phyloP scores from a whole-genome alignment of 2,888 invertebrate genomes.

The Spodoptera exigua region DNA sequence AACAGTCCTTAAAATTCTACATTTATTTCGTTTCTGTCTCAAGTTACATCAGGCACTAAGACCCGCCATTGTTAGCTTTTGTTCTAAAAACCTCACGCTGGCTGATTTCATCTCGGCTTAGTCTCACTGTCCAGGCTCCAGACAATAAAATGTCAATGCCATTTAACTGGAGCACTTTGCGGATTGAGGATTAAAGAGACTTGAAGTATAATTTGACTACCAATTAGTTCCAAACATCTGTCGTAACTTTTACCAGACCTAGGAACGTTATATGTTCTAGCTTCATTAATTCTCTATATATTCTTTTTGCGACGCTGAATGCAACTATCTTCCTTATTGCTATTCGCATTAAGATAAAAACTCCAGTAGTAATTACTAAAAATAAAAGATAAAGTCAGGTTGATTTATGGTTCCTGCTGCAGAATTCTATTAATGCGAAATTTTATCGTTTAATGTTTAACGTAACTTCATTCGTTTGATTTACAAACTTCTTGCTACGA shows the following conservation, averaged over 20 bases:
- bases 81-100: conserved; percentile 41
- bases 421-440: conserved; percentile 15
- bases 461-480: neutral
- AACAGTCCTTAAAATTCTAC: conserved; percentile 19
- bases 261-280: conserved; percentile 27
- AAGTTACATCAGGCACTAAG: conserved; percentile 27
- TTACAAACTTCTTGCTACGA: conserved; percentile 3
- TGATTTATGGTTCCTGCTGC: conserved; percentile 22
- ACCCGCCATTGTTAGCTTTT: conserved; percentile 38
- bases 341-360: conserved; percentile 37
- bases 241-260: conserved; percentile 16
- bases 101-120: conserved; percentile 35
- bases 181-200: conserved; percentile 23
- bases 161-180: conserved; percentile 27
- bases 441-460: conserved; percentile 7
- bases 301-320: conserved; percentile 32
- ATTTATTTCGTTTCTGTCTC: conserved; percentile 36
- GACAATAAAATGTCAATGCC: conserved; percentile 44
- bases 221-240: conserved; percentile 30
- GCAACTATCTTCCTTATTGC: conserved; percentile 28
- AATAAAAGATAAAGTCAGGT: conserved; percentile 33
- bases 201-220: conserved; percentile 32
- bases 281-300: conserved; percentile 34
- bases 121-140: conserved; percentile 23
- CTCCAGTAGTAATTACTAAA: conserved; percentile 1